Base-by-base conservation (phyloP, 2,888 invertebrate species). In the Charanyca ferruginea region DNA sequence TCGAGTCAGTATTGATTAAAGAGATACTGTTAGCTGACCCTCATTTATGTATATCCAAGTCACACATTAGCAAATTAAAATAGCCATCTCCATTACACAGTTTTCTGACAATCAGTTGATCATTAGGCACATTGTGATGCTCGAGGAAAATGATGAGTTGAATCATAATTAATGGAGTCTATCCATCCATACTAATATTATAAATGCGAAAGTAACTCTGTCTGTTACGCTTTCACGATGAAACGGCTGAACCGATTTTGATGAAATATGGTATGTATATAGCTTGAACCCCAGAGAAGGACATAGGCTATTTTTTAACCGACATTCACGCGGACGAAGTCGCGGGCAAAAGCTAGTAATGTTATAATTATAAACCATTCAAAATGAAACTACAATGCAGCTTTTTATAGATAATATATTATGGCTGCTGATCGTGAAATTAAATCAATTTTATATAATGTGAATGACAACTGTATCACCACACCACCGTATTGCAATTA, bases 1-100 rank as follows among this genome's bases (percentile, higher is more conserved):
- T 83, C 65, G 73, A 80, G 72, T 75, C 68, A 59, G 67, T 18
- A 63, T 84, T 85, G 87, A 90, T 91, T 87, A 89, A 80, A 75
- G 72, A 63, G 77, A 67, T 88, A 90, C 92, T 87, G 92, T 91
- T 92, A 93, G 67, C 72, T 89, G 91, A 90, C 91, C 90, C 85
- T 84, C 84, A 88, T 87, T 82, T 72, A 54, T 16, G 38, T 38
- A 38, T 75, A 79, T 79, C 66, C 53, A 66, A 68, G 77, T 71
- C 75, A 70, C 75, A 79, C 69, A 81, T 85, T 81, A 79, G 84
- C 77, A 81, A 86, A 85, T 83, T 79, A 79, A 83, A 83, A 83
- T 82, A 79, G 77, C 16, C 16, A 53, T 61, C 61, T 68, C 23
- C 48, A 60, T 75, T 49, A 45, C 59, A 18, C 1, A 42, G n/a